These are phyloP conservation scores for Pleuronectes platessa DNA, from an alignment of 2,113 vertebrate species.

Conservation along the genomic window DNA sequence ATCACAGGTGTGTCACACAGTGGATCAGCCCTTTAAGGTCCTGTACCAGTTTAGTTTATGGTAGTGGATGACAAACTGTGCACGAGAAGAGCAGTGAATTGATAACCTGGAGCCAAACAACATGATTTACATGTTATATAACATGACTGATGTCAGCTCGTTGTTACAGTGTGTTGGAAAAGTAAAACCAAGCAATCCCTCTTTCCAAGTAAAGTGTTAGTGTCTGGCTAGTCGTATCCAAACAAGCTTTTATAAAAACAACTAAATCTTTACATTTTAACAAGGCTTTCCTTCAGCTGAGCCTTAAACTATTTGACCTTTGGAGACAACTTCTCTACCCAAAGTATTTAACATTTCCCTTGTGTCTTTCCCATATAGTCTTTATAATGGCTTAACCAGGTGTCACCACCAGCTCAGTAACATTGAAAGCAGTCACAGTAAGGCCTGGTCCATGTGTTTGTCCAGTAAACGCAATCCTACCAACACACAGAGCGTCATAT, in stretches of 20 bases:
- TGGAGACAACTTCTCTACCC: background rate
- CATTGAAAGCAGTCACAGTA: slow-evolving; percentile 15
- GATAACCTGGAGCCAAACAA: background rate
- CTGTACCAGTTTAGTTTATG: background rate
- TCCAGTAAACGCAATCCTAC: slow-evolving; percentile 2
- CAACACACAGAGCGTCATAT: slow-evolving; percentile 15
- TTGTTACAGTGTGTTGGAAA: background rate
- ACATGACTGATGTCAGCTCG: background rate
- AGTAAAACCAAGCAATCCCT: background rate
- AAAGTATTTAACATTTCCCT: slow-evolving; percentile 16
- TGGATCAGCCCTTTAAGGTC: slow-evolving; percentile 44
- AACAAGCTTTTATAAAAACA: slow-evolving; percentile 8
- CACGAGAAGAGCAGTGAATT: background rate
- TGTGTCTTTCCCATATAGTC: background rate
- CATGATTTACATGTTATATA: background rate
- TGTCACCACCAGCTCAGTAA: slow-evolving; percentile 3
- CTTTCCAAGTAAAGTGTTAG: background rate
- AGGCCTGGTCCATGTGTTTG: slow-evolving; percentile 4
- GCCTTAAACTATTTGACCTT: slow-evolving; percentile 15
- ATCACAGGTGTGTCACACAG: slow-evolving; percentile 4
- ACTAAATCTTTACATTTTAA: slow-evolving; percentile 13
- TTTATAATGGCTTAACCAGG: slow-evolving; percentile 5
- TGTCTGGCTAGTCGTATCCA: slow-evolving; percentile 4
- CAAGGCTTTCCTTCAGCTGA: background rate
- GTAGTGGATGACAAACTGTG: background rate